phyloP scores from a whole-genome alignment of 2,888 invertebrate species.

The Chrysolina oricalcia region DNA sequence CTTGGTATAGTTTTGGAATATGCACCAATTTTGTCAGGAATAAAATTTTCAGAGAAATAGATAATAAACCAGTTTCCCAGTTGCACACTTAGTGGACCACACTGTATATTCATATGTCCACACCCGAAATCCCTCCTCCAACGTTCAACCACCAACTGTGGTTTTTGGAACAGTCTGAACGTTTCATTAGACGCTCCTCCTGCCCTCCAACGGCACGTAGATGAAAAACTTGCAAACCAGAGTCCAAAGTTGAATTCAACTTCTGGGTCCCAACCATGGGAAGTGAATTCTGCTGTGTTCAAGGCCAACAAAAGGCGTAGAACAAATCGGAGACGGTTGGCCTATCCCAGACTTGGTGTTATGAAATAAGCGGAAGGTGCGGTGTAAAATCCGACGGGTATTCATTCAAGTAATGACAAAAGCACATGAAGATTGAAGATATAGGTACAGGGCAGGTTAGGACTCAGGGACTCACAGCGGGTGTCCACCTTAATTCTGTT shows the following conservation, averaged over 20 bases:
- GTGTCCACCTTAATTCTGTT: not conserved
- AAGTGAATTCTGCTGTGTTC: conserved; percentile 39
- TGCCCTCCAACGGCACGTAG: conserved; percentile 22
- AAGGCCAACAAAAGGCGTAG: conserved; percentile 46
- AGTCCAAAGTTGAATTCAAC: conserved; percentile 12
- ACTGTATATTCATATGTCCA: too few species aligned
- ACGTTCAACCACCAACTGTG: not conserved
- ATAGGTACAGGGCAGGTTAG: conserved; percentile 10
- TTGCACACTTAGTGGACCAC: too few species aligned
- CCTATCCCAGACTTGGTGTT: conserved; percentile 41
- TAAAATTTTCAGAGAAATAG: too few species aligned
- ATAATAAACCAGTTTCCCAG: too few species aligned
- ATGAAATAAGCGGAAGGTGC: conserved; percentile 50
- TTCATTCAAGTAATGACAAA: conserved; percentile 17
- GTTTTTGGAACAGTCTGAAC: not conserved
- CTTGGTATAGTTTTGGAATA: too few species aligned
- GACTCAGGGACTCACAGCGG: not conserved
- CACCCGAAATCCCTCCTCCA: too few species aligned
- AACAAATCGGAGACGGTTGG: conserved; percentile 45
- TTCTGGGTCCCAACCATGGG: conserved; percentile 25
- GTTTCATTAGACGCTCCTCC: not conserved
- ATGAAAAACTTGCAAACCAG: conserved; percentile 15
- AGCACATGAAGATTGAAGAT: not conserved
- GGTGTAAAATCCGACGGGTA: conserved; percentile 32
- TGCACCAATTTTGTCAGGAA: too few species aligned